Evolutionary conservation across 2,113 vertebrate species (phyloP).

Genomic region (Glaucidium brasilianum): DNA sequence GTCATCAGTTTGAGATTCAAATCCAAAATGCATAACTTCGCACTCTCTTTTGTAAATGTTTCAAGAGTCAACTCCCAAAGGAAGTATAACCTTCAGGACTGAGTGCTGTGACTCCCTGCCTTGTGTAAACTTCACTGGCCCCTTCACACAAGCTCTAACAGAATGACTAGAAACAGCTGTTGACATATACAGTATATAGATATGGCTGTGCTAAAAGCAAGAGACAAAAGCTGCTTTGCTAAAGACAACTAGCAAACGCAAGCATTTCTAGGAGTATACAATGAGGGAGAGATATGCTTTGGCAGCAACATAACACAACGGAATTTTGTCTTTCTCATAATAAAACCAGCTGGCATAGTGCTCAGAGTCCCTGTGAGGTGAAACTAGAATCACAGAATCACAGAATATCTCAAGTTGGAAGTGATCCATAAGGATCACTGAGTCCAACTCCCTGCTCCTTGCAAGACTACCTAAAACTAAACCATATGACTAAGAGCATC

Average conservation of each 20-base stretch:
- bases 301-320: background rate
- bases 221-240: background rate
- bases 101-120: background rate
- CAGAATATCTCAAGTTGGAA: background rate
- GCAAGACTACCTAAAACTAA: background rate
- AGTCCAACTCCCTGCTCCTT: background rate
- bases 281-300: slow-evolving; percentile 2
- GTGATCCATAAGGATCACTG: background rate
- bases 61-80: background rate
- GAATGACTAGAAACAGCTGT: slow-evolving; percentile 19
- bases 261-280: background rate
- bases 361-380: background rate
- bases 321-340: background rate
- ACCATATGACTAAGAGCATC: background rate
- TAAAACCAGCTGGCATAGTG: slow-evolving; percentile 1
- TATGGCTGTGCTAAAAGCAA: background rate
- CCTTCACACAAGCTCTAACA: background rate
- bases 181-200: background rate
- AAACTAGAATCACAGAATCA: background rate
- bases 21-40: background rate
- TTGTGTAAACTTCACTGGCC: background rate
- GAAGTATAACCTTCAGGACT: background rate
- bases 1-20: background rate
- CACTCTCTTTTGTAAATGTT: background rate
- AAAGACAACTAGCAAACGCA: background rate